Evolutionary conservation across 2,113 vertebrate species (phyloP).

Genomic region (Halichoeres trimaculatus): DNA sequence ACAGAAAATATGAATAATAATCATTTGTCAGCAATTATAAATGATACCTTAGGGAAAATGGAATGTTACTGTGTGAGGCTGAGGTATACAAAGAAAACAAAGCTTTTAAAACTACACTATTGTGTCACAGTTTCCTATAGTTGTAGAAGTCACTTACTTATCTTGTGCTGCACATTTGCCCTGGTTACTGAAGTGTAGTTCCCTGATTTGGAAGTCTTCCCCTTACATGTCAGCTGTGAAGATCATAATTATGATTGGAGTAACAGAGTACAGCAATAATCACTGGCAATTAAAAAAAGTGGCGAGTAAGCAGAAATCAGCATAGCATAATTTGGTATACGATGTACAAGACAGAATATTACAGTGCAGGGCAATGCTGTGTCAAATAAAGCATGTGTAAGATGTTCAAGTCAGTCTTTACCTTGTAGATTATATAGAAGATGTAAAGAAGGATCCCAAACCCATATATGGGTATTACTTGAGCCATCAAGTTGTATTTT

Average conservation of each 20-base stretch:
- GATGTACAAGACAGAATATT: neutral
- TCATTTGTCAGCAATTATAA: neutral
- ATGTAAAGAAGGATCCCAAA: slow-evolving; percentile 97
- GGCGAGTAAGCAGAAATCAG: neutral
- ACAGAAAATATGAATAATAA: neutral
- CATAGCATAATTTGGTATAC: neutral
- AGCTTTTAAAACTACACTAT: neutral
- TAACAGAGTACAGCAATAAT: neutral
- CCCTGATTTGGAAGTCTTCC: slow-evolving; percentile 65
- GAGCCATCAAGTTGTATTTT: slow-evolving; percentile 89
- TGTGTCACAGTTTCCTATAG: neutral
- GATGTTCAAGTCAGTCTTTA: slow-evolving; percentile 61
- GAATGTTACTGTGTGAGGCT: neutral
- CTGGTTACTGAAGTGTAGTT: slow-evolving; percentile 7
- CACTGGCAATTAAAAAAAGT: neutral
- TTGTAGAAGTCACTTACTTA: slow-evolving; percentile 47
- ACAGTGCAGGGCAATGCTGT: neutral
- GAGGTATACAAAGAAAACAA: neutral
- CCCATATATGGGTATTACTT: slow-evolving; percentile 95
- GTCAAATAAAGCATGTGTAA: neutral
- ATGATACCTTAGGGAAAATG: neutral
- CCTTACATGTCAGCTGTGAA: slow-evolving; percentile 88
- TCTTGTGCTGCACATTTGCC: slow-evolving; percentile 10
- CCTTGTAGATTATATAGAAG: slow-evolving; percentile 95
- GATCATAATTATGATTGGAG: neutral